Evolutionary conservation across 2,888 invertebrate species (phyloP), one percentile per base, ranked within the genome.

Genomic region (Metallyticus violacea): DNA sequence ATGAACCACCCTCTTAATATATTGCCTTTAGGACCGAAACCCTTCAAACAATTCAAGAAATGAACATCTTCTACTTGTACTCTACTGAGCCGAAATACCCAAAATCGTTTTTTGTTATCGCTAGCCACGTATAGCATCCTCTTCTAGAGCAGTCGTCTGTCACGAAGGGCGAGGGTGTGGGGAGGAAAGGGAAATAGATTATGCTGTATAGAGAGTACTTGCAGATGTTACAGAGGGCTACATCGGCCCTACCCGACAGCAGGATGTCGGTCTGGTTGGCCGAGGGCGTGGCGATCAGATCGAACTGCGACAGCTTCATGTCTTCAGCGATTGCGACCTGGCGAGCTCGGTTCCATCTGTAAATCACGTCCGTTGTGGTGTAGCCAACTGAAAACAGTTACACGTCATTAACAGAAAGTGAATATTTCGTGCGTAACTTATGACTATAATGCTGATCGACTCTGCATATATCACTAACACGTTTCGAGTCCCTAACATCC

Each of bases 271-370:
- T 95, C 89, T 94, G 93, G 92, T 95, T 96, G 87, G 94, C 95
- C 40, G 95, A 94, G 62, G 96, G 96, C 89, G 95, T 95, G 88
- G 94, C 95, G 87, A 96, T 95, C 89, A 97, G 93, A 92, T 96
- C 96, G 92, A 97, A 97, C 92, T 97, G 97, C 80, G 96, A 96
- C 90, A 97, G 93, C 92, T 96, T 96, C 95, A 97, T 96, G 91
- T 96, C 97, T 90, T 95, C 95, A 4, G 96, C 96, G 89, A 96
- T 96, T 86, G 95, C 96, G 87, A 97, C 95, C 89, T 95, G 95
- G 78, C 95, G 93, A 82, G 93, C 93, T 88, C 92, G 92, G 91
- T 96, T 96, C 96, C 96, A 96, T 88, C 93, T 93, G 92, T 96
- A 96, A 89, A 95, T 92, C 88, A 96, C 94, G 91, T 96, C 96